phyloP scores from a whole-genome alignment of 2,113 vertebrate genomes.

The Salvelinus fontinalis region DNA sequence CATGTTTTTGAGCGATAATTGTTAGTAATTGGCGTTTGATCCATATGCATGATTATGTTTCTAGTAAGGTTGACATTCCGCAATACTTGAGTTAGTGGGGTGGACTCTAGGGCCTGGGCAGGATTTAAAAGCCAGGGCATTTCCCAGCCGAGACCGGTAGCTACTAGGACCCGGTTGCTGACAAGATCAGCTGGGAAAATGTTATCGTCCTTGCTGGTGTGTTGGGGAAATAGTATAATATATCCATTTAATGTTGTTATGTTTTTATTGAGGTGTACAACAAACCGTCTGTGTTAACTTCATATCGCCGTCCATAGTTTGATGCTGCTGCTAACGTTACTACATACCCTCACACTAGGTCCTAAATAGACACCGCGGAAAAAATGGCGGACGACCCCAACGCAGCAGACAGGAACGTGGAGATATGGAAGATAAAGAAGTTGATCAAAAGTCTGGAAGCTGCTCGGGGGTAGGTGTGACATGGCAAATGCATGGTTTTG shows the following conservation, averaged over 20 bases:
- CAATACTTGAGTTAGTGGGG: background rate
- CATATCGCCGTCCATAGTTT: background rate
- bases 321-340: background rate
- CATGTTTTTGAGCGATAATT: background rate
- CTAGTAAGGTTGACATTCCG: conserved; percentile 7
- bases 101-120: background rate
- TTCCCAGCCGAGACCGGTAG: background rate
- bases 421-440: conserved; percentile 99
- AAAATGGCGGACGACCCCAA: conserved; percentile 99
- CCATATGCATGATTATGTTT: background rate
- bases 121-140: conserved; percentile 1
- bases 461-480: conserved; percentile 84
- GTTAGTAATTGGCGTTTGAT: background rate
- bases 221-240: background rate
- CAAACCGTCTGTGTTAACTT: background rate
- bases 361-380: conserved; percentile 23
- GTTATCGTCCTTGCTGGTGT: background rate
- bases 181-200: background rate
- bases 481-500: background rate
- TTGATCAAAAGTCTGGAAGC: conserved; percentile 98
- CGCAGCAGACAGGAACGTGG: conserved; percentile 96
- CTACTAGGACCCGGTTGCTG: background rate
- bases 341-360: background rate
- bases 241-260: background rate
- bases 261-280: background rate